Evolutionary conservation across 2,797 vertebrate species (phyloP).

Genomic region (Syngnathus rostellatus): DNA sequence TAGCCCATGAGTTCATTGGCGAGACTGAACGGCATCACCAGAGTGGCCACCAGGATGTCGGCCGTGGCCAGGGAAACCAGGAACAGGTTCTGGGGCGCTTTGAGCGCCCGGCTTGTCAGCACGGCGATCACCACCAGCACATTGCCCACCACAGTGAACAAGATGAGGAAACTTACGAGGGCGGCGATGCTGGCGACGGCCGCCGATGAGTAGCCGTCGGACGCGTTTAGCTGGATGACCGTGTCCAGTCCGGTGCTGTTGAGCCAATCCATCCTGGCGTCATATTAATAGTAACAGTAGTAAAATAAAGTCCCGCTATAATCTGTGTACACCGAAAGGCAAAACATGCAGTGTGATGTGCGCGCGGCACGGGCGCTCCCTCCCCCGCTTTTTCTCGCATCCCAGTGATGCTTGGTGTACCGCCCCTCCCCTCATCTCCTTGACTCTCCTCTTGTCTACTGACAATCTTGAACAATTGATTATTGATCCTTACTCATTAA

Average conservation of each 20-base stretch:
- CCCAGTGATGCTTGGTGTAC: not conserved
- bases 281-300: not conserved
- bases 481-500: not conserved
- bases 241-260: conserved; percentile 61
- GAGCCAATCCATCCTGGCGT: conserved; percentile 49
- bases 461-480: not conserved
- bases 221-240: conserved; percentile 56
- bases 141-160: conserved; percentile 85
- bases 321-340: not conserved
- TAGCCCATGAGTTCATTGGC: conserved; percentile 91
- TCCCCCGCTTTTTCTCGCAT: conserved; percentile 1
- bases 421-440: not conserved
- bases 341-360: not conserved
- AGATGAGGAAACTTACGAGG: conserved; percentile 81
- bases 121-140: conserved; percentile 87
- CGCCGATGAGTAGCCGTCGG: conserved; percentile 74
- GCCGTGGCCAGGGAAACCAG: conserved; percentile 88
- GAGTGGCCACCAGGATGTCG: conserved; percentile 87
- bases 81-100: conserved; percentile 89
- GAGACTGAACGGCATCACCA: conserved; percentile 92
- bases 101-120: conserved; percentile 81
- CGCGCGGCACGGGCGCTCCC: not conserved
- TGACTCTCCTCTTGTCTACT: not conserved
- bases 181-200: conserved; percentile 76
- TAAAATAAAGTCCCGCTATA: not conserved